Base-by-base conservation (phyloP, 2,113 vertebrate species). In the Nothobranchius furzeri region DNA sequence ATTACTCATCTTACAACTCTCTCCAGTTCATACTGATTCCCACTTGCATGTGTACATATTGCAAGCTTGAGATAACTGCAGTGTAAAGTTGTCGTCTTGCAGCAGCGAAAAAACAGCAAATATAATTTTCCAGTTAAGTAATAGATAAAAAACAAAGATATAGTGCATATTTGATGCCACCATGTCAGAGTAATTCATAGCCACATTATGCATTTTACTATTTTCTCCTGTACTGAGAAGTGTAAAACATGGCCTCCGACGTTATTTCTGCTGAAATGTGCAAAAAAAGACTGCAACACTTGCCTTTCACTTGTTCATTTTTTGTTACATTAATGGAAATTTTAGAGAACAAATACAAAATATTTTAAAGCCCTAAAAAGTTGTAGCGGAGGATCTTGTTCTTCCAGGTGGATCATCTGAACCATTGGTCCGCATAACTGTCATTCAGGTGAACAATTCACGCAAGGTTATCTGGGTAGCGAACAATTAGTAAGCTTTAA, bases 171-270 rank as follows among this genome's bases (percentile, higher is more conserved):
- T 65, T 66, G 65, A 53, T 30, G 49, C 66, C 0, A 36, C 59
- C 55, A 40, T 66, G 73, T 73, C 71, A 20, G 20, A 61, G 55
- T 61, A 60, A 71, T 76, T 71, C 64, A 74, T 64, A 51, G 15
- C 45, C 7, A 0, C 60, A 78, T 85, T 66, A 68, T 47, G 63
- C 46, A 55, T 73, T 60, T 69, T 12, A 72, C 1, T 56, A 20
- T n/a, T 15, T 13, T 25, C 45, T 25, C 50, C 58, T 20, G 59
- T 30, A 30, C 4, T 62, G 14, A 52, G 30, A 42, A 45, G 58
- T 17, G 14, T 74, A 69, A 71, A 60, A 25, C 24, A 50, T 9
- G 63, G 48, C 30, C 37, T 70, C 25, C 15, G 46, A 15, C 14
- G 46, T 9, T 42, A 9, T 42, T 42, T 7, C 30, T 3, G 30